A percentile compares a stretch with the other conserved stretches of the same genome.
phyloP scores from a whole-genome alignment of 2,888 invertebrate genomes.

The Eupeodes luniger region DNA sequence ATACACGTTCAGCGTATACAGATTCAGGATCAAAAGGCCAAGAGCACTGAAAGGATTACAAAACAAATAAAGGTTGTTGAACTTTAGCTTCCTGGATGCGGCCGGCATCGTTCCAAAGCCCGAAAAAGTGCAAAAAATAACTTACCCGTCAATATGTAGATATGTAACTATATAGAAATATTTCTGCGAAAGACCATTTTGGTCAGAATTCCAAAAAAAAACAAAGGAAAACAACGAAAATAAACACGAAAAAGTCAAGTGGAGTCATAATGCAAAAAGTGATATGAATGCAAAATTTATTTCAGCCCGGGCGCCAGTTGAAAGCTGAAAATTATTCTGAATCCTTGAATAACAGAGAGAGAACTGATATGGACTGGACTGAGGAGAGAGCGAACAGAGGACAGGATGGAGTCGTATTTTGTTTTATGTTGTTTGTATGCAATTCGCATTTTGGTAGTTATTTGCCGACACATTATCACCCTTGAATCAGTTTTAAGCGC shows the following conservation, averaged over 20 bases:
- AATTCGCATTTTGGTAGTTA: conserved; percentile 75
- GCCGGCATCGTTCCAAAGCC: neutral
- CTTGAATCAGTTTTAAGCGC: conserved; percentile 71
- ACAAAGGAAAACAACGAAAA: conserved; percentile 42
- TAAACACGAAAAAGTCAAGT: conserved; percentile 43
- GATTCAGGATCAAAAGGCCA: conserved; percentile 76
- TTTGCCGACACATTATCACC: conserved; percentile 76
- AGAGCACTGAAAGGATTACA: conserved; percentile 73
- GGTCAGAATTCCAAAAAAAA: conserved; percentile 9
- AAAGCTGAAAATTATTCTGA: conserved; percentile 25
- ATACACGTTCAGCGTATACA: conserved; percentile 42
- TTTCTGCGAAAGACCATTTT: conserved; percentile 31
- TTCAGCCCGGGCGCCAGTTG: conserved; percentile 50
- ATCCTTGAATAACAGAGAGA: conserved; percentile 18
- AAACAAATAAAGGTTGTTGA: conserved; percentile 52
- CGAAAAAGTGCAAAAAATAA: conserved; percentile 42
- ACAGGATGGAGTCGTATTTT: conserved; percentile 23
- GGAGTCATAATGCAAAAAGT: conserved; percentile 73
- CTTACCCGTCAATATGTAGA: conserved; percentile 42
- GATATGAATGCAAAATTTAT: conserved; percentile 76
- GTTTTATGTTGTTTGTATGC: conserved; percentile 62
- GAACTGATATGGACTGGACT: neutral
- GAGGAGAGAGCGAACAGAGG: neutral
- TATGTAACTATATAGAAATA: neutral
- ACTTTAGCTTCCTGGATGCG: conserved; percentile 22